Base-by-base conservation (phyloP, 2,888 invertebrate genomes). In the Elegia similella region DNA sequence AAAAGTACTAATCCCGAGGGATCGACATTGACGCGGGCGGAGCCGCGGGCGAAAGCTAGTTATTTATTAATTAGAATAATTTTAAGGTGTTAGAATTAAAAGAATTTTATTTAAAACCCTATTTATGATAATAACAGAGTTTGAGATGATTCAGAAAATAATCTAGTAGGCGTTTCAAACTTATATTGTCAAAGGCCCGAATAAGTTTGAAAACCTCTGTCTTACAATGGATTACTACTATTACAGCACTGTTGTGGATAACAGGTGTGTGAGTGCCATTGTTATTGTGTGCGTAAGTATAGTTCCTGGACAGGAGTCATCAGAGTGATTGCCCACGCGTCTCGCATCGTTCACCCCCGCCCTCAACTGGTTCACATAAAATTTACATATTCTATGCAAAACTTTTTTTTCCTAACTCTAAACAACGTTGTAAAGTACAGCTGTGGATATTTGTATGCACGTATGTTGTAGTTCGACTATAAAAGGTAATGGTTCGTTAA, bases 321-420 rank as follows among this genome's bases (percentile, higher is more conserved):
- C 87, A 86, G 80, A 74, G 85, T 80, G 88, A 86, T 84, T 88
- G 87, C 86, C 86, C 86, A 88, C 89, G 89, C 90, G 90, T 91
- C 84, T 84, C 91, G 89, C 91, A 88, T 88, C 88, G 83, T 79
- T 87, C 88, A 77, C 86, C 88, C 88, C 78, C 79, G 79, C 82
- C 81, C 85, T 70, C 74, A 80, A 82, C 83, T 76, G 74, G 82
- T 86, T 87, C 85, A 80, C 85, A 84, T 80, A 85, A 78, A 78
- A 88, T 89, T 88, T 86, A 88, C 86, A 87, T 88, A 82, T 75
- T 79, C 72, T 82, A 86, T 84, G 73, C 84, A 80, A 74, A 75
- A 70, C 66, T 62, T 63, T 76, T 84, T 38, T 86, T 81, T 77
- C 84, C 71, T 77, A 70, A 74, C 70, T 72, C 75, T 76, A 79